Conservation (phyloP, 1,140 invertebrate genomes). For the Drosophila watanabei region DNA sequence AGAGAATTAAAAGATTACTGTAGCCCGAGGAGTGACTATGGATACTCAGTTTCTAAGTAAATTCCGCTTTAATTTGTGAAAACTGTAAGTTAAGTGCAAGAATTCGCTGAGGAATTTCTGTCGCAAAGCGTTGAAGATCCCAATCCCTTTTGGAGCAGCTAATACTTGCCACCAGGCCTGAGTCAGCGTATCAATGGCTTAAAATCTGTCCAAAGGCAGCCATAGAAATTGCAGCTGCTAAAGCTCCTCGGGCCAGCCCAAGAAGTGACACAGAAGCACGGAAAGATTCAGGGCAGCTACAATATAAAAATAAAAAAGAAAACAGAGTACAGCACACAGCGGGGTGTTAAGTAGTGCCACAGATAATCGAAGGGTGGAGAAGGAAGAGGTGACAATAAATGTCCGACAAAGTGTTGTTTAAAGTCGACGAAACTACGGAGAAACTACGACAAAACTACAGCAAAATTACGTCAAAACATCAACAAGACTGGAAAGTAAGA, state of each 20-base stretch:
- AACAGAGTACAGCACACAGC: constrained; percentile 5
- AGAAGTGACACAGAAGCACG: constrained; percentile 65
- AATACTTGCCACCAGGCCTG: constrained; percentile 23
- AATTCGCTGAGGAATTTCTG: constrained; percentile 19
- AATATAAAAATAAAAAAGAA: background rate
- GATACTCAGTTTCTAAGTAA: constrained; percentile 2
- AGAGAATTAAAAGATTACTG: constrained; percentile 5
- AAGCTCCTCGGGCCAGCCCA: constrained; percentile 52
- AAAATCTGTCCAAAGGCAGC: constrained; percentile 53
- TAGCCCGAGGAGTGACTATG: background rate
- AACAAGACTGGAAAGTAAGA: constrained; percentile 17
- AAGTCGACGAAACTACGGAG: constrained; percentile 16
- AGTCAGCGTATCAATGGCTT: constrained; percentile 56
- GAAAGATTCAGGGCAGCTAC: constrained; percentile 63
- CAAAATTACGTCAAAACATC: constrained; percentile 25
- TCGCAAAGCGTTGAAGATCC: constrained; percentile 19
- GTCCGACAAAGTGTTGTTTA: constrained; percentile 41
- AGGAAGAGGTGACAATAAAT: constrained; percentile 43
- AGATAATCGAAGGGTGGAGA: constrained; percentile 9
- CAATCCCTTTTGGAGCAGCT: constrained; percentile 33
- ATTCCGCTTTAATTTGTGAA: constrained; percentile 5
- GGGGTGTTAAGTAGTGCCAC: constrained; percentile 14
- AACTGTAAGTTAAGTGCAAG: constrained; percentile 12
- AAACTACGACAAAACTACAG: constrained; percentile 15
- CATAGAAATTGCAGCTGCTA: constrained; percentile 57